Percentiles rank a stretch among this genome's conserved stretches.
phyloP scores from a whole-genome alignment of 2,113 vertebrate species.

The Oreotrochilus melanogaster region DNA sequence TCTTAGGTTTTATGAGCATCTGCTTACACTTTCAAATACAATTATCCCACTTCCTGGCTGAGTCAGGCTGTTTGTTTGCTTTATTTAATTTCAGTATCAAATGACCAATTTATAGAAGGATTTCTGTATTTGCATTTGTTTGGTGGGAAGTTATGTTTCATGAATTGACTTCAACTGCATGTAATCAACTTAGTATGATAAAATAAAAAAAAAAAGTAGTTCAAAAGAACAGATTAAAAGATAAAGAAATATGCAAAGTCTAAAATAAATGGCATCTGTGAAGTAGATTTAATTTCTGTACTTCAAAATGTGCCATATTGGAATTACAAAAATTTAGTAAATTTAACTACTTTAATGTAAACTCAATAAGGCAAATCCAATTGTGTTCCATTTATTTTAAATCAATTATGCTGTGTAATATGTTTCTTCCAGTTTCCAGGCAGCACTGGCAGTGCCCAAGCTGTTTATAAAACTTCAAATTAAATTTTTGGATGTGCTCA shows the following conservation, averaged over 20 bases:
- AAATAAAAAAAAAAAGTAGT: background rate
- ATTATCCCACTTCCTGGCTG: background rate
- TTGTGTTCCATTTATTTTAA: conserved; percentile 45
- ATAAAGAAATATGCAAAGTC: background rate
- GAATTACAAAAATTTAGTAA: conserved; percentile 53
- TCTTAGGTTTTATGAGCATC: background rate
- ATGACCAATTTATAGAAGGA: background rate
- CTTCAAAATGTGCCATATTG: conserved; percentile 35
- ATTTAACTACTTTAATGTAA: conserved; percentile 55
- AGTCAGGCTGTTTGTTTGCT: background rate
- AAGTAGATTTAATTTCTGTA: conserved; percentile 33
- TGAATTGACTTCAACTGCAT: background rate
- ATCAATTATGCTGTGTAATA: conserved; percentile 42
- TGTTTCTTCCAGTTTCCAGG: background rate
- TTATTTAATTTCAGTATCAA: conserved; percentile 18
- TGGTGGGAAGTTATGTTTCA: background rate
- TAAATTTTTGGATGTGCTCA: background rate
- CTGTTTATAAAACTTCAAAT: conserved; percentile 30
- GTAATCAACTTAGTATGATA: background rate
- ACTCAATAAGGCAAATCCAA: conserved; percentile 51
- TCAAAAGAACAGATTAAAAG: background rate
- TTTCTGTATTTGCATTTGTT: background rate
- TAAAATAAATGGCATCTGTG: conserved; percentile 12
- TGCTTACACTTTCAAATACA: background rate
- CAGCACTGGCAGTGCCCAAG: background rate